These are phyloP conservation scores for Anguilla rostrata DNA, from an alignment of 2,113 vertebrate species.

Conservation along the genomic window DNA sequence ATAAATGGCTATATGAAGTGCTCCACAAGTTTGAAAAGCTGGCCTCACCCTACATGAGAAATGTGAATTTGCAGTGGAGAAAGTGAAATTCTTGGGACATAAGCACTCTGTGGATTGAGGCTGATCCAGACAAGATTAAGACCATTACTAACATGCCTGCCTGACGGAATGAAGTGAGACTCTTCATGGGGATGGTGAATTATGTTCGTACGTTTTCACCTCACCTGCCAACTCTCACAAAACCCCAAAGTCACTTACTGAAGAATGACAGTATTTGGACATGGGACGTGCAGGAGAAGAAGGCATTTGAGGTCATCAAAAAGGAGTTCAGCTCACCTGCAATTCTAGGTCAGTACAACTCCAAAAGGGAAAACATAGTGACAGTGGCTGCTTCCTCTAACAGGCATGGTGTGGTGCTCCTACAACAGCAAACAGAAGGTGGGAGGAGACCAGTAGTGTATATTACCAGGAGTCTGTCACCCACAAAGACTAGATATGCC, in stretches of 20 bases:
- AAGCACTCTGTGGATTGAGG: not conserved
- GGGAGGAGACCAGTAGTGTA: too few relatives aligned
- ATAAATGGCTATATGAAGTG: not conserved
- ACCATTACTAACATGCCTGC: too few relatives aligned
- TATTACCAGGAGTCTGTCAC: not conserved
- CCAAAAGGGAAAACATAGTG: slow-evolving; percentile 6
- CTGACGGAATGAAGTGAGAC: too few relatives aligned
- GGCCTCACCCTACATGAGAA: not conserved
- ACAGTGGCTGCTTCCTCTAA: not conserved
- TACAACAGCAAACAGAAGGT: slow-evolving; percentile 11
- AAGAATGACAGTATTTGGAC: slow-evolving; percentile 7
- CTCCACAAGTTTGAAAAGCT: not conserved
- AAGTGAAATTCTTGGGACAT: not conserved
- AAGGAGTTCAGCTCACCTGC: not conserved
- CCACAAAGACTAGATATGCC: too few relatives aligned
- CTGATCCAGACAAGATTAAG: too few relatives aligned
- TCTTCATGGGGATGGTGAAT: not conserved
- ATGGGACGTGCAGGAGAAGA: slow-evolving; percentile 7
- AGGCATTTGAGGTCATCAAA: not conserved
- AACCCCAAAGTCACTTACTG: slow-evolving; percentile 6
- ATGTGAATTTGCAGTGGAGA: not conserved
- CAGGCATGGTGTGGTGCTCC: not conserved
- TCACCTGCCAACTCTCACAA: not conserved
- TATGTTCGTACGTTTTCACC: not conserved
- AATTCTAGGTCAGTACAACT: not conserved